Evolutionary conservation across 2,888 invertebrate species (phyloP).

Genomic region (Cactoblastis cactorum): DNA sequence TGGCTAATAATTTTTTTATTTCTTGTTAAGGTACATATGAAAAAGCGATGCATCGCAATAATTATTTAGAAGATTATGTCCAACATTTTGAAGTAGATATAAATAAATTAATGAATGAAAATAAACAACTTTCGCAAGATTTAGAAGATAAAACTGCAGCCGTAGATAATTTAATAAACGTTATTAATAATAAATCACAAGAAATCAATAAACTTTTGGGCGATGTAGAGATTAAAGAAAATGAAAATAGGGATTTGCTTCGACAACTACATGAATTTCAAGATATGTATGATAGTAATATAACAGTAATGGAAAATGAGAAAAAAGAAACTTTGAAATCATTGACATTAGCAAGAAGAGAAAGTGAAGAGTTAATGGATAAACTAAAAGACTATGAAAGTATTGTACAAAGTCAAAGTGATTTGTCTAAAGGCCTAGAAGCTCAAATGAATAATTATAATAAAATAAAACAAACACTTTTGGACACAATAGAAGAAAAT

Average conservation of each 20-base stretch:
- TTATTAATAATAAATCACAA: slow-evolving; percentile 47
- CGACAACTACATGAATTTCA: slow-evolving; percentile 39
- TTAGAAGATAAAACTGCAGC: slow-evolving; percentile 44
- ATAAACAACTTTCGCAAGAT: slow-evolving; percentile 35
- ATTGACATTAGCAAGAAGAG: slow-evolving; percentile 44
- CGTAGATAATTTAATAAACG: slow-evolving; percentile 43
- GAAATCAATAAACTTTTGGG: slow-evolving; percentile 46
- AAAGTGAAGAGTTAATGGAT: slow-evolving; percentile 52
- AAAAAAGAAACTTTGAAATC: slow-evolving; percentile 39
- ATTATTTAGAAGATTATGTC: slow-evolving; percentile 50
- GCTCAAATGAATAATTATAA: slow-evolving; percentile 31
- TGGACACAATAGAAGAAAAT: slow-evolving; percentile 34
- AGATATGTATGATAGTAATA: slow-evolving; percentile 35
- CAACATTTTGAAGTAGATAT: slow-evolving; percentile 40
- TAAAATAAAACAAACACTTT: slow-evolving; percentile 30
- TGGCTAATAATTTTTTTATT: background rate
- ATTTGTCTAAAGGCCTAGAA: slow-evolving; percentile 32
- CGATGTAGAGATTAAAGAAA: slow-evolving; percentile 40
- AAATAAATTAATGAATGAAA: slow-evolving; percentile 40
- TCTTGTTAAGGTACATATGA: slow-evolving; percentile 48
- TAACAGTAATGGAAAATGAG: slow-evolving; percentile 43
- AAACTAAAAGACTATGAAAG: slow-evolving; percentile 45
- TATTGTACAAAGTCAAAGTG: slow-evolving; percentile 31
- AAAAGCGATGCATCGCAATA: slow-evolving; percentile 44
- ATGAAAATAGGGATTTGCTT: slow-evolving; percentile 38